These are phyloP conservation scores for Drosophila parabipectinata DNA, from an alignment of 1,140 invertebrate genomes.

Conservation along the genomic window DNA sequence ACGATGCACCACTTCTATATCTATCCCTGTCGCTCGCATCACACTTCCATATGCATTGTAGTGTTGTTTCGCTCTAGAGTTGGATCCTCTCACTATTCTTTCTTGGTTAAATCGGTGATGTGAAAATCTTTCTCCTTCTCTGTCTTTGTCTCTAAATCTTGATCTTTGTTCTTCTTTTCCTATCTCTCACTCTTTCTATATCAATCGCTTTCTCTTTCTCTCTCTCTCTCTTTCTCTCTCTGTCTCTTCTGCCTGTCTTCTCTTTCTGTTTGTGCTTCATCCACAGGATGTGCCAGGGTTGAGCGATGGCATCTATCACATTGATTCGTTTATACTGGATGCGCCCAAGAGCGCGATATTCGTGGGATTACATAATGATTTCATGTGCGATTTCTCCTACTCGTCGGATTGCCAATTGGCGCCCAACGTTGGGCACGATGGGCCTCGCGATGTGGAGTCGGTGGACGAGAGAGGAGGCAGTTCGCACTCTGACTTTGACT, in stretches of 20 bases:
- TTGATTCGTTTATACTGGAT: constrained; percentile 80
- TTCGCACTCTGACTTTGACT: constrained; percentile 27
- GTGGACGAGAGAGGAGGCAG: constrained; percentile 4
- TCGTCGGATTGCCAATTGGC: constrained; percentile 31
- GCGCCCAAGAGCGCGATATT: constrained; percentile 83
- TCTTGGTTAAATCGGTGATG: constrained; percentile 36
- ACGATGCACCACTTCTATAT: constrained; percentile 29
- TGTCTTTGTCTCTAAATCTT: constrained; percentile 30
- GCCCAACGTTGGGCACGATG: constrained; percentile 10
- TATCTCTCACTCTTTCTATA: constrained; percentile 30
- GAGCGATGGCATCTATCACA: constrained; percentile 77
- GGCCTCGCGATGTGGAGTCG: not conserved
- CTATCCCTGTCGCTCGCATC: constrained; percentile 11
- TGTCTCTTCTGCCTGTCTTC: constrained; percentile 46
- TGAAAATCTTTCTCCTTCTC: constrained; percentile 20
- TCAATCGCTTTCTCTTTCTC: constrained; percentile 47
- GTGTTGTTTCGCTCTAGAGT: constrained; percentile 46
- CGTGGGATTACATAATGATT: constrained; percentile 81
- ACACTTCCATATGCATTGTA: constrained; percentile 17
- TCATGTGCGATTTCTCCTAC: constrained; percentile 65
- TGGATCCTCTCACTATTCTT: constrained; percentile 22
- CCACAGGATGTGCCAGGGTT: constrained; percentile 79
- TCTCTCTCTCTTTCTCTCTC: constrained; percentile 49
- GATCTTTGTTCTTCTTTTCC: constrained; percentile 9
- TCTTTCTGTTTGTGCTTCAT: constrained; percentile 70